Percentiles rank a stretch among this genome's conserved stretches.
Evolutionary conservation across 1,140 invertebrate species (phyloP).

Genomic region (silkworm (Bombyx mori)): ASM3026992v2 NC_085110.1:10504001-10504500

Average conservation of each 20-base stretch:
- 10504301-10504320: constrained; percentile 25
- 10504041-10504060: constrained; percentile 5
- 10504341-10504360: constrained; percentile 10
- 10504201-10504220: constrained; percentile 33
- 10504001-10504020: constrained; percentile 40
- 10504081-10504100: constrained; percentile 15
- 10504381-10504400: neutral
- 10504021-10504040: constrained; percentile 27
- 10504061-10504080: constrained; percentile 20
- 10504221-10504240: constrained; percentile 42
- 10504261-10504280: constrained; percentile 45
- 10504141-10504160: constrained; percentile 13
- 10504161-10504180: constrained; percentile 16
- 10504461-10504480: too few species aligned
- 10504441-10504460: too few species aligned
- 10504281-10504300: constrained; percentile 54
- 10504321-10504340: constrained; percentile 24
- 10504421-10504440: neutral
- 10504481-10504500: too few species aligned
- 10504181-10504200: constrained; percentile 37
- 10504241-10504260: constrained; percentile 58
- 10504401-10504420: neutral
- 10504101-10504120: constrained; percentile 3
- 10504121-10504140: constrained; percentile 23
- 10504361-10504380: neutral